Conservation (phyloP, 2,888 invertebrate species). For the Meiosimyza platycephala region DNA sequence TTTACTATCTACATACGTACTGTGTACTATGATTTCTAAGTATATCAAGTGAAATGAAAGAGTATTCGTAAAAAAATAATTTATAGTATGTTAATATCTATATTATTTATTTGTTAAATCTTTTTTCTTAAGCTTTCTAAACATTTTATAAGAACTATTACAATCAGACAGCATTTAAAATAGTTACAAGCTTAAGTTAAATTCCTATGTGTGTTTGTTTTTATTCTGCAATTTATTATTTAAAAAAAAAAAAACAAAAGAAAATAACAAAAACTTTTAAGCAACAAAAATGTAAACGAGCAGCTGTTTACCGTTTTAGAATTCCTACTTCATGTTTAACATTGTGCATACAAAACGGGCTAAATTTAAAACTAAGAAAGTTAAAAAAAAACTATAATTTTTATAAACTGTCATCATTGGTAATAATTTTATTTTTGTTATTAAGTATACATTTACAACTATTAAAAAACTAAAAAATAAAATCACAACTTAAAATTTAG, state of each 20-base stretch:
- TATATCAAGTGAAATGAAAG: conserved; percentile 23
- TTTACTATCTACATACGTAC: conserved; percentile 30
- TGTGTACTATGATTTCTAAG: conserved; percentile 22
- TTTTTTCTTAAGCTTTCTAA: conserved; percentile 12
- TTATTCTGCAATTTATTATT: no score
- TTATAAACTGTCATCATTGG: background rate
- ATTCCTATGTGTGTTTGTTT: conserved; percentile 36
- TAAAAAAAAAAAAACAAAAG: no score
- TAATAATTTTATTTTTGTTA: conserved; percentile 10
- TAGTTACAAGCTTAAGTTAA: conserved; percentile 39
- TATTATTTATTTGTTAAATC: conserved; percentile 1
- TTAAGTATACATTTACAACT: background rate
- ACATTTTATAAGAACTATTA: conserved; percentile 20
- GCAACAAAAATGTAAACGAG: no score
- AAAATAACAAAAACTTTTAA: no score
- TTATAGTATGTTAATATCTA: background rate
- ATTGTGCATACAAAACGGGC: no score
- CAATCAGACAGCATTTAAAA: conserved; percentile 30
- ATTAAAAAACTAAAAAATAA: background rate
- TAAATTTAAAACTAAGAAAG: no score
- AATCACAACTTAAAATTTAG: conserved; percentile 11
- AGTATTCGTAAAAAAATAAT: no score
- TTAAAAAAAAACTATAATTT: background rate
- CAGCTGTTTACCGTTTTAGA: no score
- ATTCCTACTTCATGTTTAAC: no score